Conservation (phyloP, 1,140 invertebrate species). For the Drosophila arawakana region DNA sequence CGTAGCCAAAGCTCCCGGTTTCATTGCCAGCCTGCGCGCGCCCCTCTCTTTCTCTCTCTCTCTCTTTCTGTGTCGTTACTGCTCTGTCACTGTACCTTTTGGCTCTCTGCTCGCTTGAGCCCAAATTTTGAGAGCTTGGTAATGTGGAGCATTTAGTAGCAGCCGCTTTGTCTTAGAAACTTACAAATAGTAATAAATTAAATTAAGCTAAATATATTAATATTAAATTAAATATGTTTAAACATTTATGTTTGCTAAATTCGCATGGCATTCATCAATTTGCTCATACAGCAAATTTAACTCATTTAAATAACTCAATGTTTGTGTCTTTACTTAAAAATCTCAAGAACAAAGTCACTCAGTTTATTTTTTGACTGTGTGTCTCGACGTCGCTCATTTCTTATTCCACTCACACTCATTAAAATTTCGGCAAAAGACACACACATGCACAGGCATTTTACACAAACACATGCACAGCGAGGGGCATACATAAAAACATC, state of each 20-base stretch:
- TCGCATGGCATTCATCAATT: not conserved
- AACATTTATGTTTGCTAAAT: too few species aligned
- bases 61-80: not conserved
- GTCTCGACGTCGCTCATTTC: slow-evolving; percentile 20
- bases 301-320: not conserved
- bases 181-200: not conserved
- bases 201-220: too few species aligned
- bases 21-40: slow-evolving; percentile 23
- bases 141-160: not conserved
- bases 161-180: slow-evolving; percentile 2
- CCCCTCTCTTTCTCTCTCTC: slow-evolving; percentile 8
- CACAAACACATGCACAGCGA: not conserved
- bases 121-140: not conserved
- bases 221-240: not conserved
- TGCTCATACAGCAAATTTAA: not conserved
- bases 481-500: slow-evolving; percentile 38
- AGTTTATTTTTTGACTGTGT: slow-evolving; percentile 20
- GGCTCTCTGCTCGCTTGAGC: slow-evolving; percentile 5
- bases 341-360: slow-evolving; percentile 34
- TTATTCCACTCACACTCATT: slow-evolving; percentile 49
- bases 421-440: slow-evolving; percentile 50
- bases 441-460: slow-evolving; percentile 19
- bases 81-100: not conserved
- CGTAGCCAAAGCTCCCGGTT: slow-evolving; percentile 44
- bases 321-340: not conserved